Base-by-base conservation (phyloP, 2,113 vertebrate genomes). In the Caretta caretta region DNA sequence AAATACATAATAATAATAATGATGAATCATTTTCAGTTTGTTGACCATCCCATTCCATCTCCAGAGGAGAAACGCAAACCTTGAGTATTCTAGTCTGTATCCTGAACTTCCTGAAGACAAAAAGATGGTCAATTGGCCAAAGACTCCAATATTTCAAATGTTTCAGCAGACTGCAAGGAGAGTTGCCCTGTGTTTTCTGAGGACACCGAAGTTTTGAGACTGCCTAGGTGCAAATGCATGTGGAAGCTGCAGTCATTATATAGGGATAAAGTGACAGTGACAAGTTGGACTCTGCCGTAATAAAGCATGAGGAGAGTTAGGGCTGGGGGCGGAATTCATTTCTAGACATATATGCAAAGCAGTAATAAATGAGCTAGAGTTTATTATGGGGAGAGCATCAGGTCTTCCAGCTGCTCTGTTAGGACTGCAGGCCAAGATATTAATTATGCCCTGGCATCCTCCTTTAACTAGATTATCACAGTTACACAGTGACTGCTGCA, bases 401-500 rank as follows among this genome's bases (percentile, higher is more conserved):
- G 81, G 56, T 89, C 72, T 95, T 88, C 79, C 89, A 95, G 87
- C 92, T 97, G 94, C 92, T 93, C 80, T 80, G 57, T 88, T 84
- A 96, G 87, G 59, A 94, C 88, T 91, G 80, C 80, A 93, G 94
- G 42, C 82, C 84, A 97, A 94, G 93, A 90, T 91, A 85, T 95
- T 97, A 94, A 96, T 95, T 96, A 89, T 80, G 86, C 29, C 51
- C 51, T 91, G 84, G 51, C 69, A 54, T 91, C 69, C 83, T 95
- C 49, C 56, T 96, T 90, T 94, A 96, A 96, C 93, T 59, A 95
- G 90, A 95, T 97, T 96, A 96, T 94, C 90, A 81, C 92, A 96
- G 83, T 93, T 90, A 90, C 96, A 84, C 69, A 93, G 51, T 89
- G 50, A 84, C 78, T 91, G 42, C 62, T 79, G 57, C 87, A 10